Evolutionary conservation across 1,140 invertebrate genomes (phyloP).

Genomic region (Subanguina moxae): DNA sequence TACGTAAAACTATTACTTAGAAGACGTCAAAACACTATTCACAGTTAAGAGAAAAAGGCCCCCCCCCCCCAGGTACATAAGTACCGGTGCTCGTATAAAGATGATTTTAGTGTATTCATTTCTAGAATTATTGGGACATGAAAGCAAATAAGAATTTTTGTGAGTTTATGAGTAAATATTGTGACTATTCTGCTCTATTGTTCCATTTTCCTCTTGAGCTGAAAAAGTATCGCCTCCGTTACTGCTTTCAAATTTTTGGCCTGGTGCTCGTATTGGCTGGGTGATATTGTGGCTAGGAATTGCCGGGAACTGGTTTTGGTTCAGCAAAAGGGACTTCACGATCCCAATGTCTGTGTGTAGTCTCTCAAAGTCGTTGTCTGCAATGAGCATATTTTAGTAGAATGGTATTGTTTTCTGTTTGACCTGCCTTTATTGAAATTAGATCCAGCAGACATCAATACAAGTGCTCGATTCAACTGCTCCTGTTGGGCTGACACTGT

Average conservation of each 20-base stretch:
- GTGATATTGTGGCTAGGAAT: constrained; percentile 28
- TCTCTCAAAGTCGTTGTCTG: constrained; percentile 45
- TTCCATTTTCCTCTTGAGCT: not conserved
- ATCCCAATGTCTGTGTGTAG: constrained; percentile 43
- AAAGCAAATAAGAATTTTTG: too few relatives aligned
- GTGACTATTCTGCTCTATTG: too few relatives aligned
- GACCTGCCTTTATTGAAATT: constrained; percentile 4
- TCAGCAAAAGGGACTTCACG: constrained; percentile 45
- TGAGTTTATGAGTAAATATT: too few relatives aligned
- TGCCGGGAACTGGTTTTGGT: constrained; percentile 48
- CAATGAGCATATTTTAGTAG: not conserved
- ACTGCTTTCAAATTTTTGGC: not conserved
- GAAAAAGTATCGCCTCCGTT: not conserved
- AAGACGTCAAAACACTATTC: too few relatives aligned
- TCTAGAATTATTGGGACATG: too few relatives aligned
- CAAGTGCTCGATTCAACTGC: constrained; percentile 46
- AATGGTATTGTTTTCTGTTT: not conserved
- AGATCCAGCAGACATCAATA: constrained; percentile 17
- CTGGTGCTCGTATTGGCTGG: constrained; percentile 1
- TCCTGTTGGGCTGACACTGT: constrained; percentile 44
- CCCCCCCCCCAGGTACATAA: too few relatives aligned
- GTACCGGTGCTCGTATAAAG: too few relatives aligned
- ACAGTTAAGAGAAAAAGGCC: too few relatives aligned
- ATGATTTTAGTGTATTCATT: too few relatives aligned
- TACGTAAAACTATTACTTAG: too few relatives aligned